These are phyloP conservation scores for Clanis bilineata DNA, from an alignment of 2,888 invertebrate species.

Conservation along the genomic window DNA sequence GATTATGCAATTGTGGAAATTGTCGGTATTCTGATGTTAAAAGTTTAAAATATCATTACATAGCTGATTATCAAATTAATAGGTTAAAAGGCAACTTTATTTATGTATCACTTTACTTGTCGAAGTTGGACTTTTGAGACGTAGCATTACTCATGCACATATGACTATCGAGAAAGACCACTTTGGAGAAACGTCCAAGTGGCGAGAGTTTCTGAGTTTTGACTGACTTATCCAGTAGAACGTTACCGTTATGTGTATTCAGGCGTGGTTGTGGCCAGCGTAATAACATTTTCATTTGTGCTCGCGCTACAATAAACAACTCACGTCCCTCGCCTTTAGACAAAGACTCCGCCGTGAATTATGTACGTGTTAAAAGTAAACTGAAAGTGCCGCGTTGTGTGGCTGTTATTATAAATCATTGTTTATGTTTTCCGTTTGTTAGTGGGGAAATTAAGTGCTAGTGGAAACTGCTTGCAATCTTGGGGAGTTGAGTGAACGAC, in stretches of 20 bases:
- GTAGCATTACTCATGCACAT: not conserved
- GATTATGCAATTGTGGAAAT: too few species aligned
- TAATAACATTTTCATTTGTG: constrained; percentile 82
- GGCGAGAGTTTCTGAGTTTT: constrained; percentile 20
- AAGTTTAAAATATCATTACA: too few species aligned
- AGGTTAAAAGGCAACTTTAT: too few species aligned
- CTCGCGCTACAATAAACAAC: constrained; percentile 81
- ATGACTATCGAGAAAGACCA: not conserved
- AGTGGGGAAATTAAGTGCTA: constrained; percentile 75
- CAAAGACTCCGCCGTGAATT: constrained; percentile 81
- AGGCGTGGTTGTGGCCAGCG: constrained; percentile 60
- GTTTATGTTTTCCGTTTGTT: constrained; percentile 83
- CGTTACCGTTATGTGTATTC: constrained; percentile 44
- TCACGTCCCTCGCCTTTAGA: constrained; percentile 80
- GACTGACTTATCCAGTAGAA: constrained; percentile 40
- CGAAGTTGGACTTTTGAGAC: not conserved
- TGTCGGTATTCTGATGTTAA: too few species aligned
- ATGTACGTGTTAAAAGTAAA: constrained; percentile 83
- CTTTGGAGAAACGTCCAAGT: constrained; percentile 10
- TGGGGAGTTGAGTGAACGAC: constrained; percentile 55
- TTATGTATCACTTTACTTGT: not conserved
- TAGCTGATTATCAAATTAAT: too few species aligned
- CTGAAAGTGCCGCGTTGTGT: constrained; percentile 80
- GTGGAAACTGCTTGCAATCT: constrained; percentile 71
- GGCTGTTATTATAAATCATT: constrained; percentile 82